phyloP scores from a whole-genome alignment of 2,888 invertebrate genomes.

The Drosophila formosana region DNA sequence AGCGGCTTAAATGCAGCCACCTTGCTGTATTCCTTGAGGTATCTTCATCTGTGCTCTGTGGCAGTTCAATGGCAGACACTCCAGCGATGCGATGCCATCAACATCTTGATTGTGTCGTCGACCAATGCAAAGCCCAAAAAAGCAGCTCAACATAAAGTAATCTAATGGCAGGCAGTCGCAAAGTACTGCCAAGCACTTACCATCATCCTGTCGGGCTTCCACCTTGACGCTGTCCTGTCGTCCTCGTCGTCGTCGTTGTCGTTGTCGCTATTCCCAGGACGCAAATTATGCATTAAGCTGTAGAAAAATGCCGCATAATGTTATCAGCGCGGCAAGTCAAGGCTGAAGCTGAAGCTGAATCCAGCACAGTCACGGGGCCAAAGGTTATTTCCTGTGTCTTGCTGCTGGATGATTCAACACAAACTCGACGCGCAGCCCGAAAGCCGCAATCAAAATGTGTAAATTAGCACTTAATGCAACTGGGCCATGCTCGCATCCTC shows the following conservation, averaged over 20 bases:
- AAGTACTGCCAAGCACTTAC: constrained; percentile 70
- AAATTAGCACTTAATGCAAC: constrained; percentile 75
- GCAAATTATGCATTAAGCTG: constrained; percentile 81
- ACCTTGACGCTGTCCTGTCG: constrained; percentile 44
- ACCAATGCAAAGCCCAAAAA: constrained; percentile 47
- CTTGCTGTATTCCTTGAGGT: constrained; percentile 22
- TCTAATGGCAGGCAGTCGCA: constrained; percentile 66
- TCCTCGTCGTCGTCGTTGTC: constrained; percentile 6
- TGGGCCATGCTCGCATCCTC: constrained; percentile 14
- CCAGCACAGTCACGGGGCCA: constrained; percentile 7
- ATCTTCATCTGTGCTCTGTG: constrained; percentile 4
- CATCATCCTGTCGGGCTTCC: constrained; percentile 24
- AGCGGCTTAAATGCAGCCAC: constrained; percentile 28
- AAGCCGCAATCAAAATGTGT: constrained; percentile 80
- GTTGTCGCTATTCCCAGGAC: constrained; percentile 65
- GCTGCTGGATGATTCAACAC: constrained; percentile 35
- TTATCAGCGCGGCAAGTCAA: constrained; percentile 53
- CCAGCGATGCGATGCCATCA: constrained; percentile 37
- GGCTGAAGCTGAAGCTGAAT: constrained; percentile 9
- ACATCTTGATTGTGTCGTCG: constrained; percentile 50
- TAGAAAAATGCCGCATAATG: constrained; percentile 77
- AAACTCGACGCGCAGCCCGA: constrained; percentile 28
- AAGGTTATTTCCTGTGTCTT: constrained; percentile 52
- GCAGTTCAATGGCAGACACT: constrained; percentile 43
- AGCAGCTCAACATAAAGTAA: constrained; percentile 70